Percentiles rank a stretch among this genome's conserved stretches.
phyloP scores from a whole-genome alignment of 2,113 vertebrate species.

The Calyptommatus sinebrachiatus region DNA sequence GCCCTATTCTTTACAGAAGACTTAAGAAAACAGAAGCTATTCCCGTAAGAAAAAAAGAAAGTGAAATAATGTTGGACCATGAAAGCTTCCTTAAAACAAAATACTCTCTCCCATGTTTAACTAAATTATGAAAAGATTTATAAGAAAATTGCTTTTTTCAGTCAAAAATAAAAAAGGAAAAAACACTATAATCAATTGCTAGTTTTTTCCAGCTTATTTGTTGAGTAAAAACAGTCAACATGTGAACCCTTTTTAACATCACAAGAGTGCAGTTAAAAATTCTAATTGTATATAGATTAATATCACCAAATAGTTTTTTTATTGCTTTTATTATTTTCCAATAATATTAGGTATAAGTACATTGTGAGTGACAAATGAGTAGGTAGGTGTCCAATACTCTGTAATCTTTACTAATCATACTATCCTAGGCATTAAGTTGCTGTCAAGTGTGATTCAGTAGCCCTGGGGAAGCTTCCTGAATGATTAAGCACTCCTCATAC shows the following conservation, averaged over 20 bases:
- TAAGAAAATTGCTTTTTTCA: constrained; percentile 60
- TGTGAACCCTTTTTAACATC: constrained; percentile 5
- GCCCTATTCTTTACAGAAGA: constrained; percentile 45
- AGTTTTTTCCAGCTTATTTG: constrained; percentile 32
- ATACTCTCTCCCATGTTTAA: constrained; percentile 63
- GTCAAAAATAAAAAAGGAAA: not conserved
- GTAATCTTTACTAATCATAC: constrained; percentile 75
- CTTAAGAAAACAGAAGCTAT: constrained; percentile 54
- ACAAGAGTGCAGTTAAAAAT: constrained; percentile 21
- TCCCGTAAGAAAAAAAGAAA: constrained; percentile 57
- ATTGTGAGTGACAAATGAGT: constrained; percentile 67
- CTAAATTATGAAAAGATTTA: constrained; percentile 49
- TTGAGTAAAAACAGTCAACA: not conserved
- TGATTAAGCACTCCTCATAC: constrained; percentile 63
- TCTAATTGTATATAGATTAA: constrained; percentile 30
- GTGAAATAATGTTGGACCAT: constrained; percentile 65
- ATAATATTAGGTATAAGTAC: constrained; percentile 66
- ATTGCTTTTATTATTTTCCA: constrained; percentile 64
- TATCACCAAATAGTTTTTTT: constrained; percentile 51
- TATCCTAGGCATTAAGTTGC: constrained; percentile 77
- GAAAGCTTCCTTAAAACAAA: constrained; percentile 65
- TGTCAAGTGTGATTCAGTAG: constrained; percentile 71
- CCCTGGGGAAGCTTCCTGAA: constrained; percentile 63
- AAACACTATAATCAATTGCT: too few species aligned
- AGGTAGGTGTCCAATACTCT: constrained; percentile 64